Evolutionary conservation across 1,140 invertebrate genomes (phyloP).

Genomic region (Megathymus violae): DNA sequence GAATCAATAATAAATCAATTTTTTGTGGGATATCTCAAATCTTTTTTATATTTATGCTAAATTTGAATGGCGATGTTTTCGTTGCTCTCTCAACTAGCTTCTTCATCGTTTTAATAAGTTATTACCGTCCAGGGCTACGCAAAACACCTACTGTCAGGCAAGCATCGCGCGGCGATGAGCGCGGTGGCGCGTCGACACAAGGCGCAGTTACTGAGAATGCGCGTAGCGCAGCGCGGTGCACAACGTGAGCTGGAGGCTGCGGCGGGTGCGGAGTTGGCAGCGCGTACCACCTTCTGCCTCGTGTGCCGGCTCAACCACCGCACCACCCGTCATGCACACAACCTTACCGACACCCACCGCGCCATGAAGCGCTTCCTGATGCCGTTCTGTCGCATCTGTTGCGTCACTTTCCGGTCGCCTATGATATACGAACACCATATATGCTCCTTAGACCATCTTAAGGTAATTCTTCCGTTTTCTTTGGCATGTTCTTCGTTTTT

Average conservation of each 20-base stretch:
- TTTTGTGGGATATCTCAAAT: too few relatives aligned
- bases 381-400: constrained; percentile 89
- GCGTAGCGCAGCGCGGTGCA: constrained; percentile 88
- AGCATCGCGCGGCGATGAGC: constrained; percentile 89
- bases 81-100: too few relatives aligned
- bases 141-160: constrained; percentile 87
- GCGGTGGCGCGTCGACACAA: constrained; percentile 88
- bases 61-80: too few relatives aligned
- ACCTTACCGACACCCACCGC: constrained; percentile 89
- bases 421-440: constrained; percentile 93
- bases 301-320: constrained; percentile 92
- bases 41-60: too few relatives aligned
- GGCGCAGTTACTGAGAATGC: constrained; percentile 88
- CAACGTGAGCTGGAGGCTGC: constrained; percentile 89
- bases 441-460: constrained; percentile 91
- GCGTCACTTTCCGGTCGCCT: constrained; percentile 89
- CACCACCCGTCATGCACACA: constrained; percentile 89
- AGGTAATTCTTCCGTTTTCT: too few relatives aligned
- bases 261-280: constrained; percentile 86
- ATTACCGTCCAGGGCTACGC: constrained; percentile 85
- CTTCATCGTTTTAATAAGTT: too few relatives aligned
- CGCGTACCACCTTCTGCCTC: constrained; percentile 88
- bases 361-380: constrained; percentile 92
- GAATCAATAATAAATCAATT: too few relatives aligned
- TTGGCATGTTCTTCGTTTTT: constrained; percentile 30